phyloP scores from a whole-genome alignment of 2,113 vertebrate genomes.

The Ictidomys tridecemlineatus region DNA sequence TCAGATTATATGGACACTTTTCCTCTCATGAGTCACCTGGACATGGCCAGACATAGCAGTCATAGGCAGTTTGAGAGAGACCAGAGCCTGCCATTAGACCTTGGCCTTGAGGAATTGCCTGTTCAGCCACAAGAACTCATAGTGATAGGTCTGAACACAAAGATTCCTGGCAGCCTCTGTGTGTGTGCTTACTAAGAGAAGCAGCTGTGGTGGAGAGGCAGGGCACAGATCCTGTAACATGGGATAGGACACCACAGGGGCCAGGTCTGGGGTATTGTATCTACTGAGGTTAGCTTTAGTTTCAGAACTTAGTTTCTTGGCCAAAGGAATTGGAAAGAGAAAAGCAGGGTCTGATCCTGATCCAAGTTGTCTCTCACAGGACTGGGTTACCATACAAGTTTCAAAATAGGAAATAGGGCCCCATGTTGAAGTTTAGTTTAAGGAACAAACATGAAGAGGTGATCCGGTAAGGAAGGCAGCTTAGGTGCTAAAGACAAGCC shows the following conservation, averaged over 20 bases:
- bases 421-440: background rate
- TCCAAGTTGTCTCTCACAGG: background rate
- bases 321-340: background rate
- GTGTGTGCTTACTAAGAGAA: background rate
- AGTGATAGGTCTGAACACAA: too few relatives aligned
- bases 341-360: background rate
- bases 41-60: background rate
- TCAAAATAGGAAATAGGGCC: background rate
- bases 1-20: background rate
- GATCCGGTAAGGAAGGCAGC: background rate
- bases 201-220: background rate
- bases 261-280: background rate
- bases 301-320: background rate
- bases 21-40: background rate
- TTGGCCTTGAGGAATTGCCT: background rate
- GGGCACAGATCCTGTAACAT: background rate
- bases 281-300: background rate
- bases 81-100: background rate
- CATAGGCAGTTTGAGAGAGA: background rate
- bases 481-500: background rate
- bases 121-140: background rate
- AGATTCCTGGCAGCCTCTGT: background rate
- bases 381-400: background rate
- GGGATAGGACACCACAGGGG: too few relatives aligned
- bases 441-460: background rate